These are phyloP conservation scores for Dromaius novaehollandiae DNA, from an alignment of 2,113 vertebrate species.

Conservation along the genomic window DNA sequence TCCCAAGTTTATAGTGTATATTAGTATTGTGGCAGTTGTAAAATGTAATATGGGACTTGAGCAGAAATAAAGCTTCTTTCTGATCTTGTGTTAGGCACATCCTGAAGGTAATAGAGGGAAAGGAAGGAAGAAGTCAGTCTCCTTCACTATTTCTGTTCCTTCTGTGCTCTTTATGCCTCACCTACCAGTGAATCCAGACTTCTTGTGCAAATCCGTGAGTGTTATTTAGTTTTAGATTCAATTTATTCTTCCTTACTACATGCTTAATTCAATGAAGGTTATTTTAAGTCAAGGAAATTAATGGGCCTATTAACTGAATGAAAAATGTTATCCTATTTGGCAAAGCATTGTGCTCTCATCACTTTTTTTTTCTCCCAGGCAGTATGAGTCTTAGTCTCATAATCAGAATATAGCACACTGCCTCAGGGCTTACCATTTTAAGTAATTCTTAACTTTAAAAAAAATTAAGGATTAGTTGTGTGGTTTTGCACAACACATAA, in stretches of 20 bases:
- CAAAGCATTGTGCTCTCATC: neutral
- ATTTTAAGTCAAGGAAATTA: slow-evolving; percentile 27
- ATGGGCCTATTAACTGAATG: neutral
- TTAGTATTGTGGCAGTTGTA: neutral
- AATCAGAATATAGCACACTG: fast-evolving
- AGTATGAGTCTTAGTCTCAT: neutral
- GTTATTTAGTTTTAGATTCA: neutral
- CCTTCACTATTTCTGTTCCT: neutral
- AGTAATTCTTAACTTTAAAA: neutral
- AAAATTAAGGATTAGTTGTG: neutral
- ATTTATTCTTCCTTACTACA: slow-evolving; percentile 22
- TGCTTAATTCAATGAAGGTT: slow-evolving; percentile 1
- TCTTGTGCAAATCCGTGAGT: neutral
- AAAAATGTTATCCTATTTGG: neutral
- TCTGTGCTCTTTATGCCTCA: neutral
- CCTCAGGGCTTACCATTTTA: neutral
- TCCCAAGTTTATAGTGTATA: neutral
- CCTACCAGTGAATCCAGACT: neutral
- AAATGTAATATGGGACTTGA: neutral
- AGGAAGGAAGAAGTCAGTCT: neutral
- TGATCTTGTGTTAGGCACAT: neutral
- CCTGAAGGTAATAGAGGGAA: neutral
- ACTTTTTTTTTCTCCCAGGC: neutral
- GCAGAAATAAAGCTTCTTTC: neutral
- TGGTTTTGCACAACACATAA: neutral